A percentile compares a stretch with the other conserved stretches of the same genome.
phyloP scores from a whole-genome alignment of 2,888 invertebrate genomes.

The Microchrysa polita region DNA sequence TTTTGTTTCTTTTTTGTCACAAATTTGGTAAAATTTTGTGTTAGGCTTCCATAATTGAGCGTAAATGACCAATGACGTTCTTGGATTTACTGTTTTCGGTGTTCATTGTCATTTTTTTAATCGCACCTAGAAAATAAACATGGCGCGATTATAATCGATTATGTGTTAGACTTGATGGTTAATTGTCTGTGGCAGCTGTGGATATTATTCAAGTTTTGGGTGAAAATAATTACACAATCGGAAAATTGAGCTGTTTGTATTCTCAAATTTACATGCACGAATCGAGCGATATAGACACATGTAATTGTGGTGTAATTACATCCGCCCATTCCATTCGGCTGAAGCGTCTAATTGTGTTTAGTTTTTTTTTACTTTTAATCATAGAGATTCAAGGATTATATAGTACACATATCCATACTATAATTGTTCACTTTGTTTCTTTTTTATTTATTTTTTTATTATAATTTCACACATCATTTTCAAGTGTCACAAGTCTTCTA shows the following conservation, averaged over 20 bases:
- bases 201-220: neutral
- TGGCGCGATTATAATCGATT: slow-evolving; percentile 32
- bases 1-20: slow-evolving; percentile 33
- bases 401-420: too few relatives aligned
- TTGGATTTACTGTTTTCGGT: too few relatives aligned
- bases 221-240: too few relatives aligned
- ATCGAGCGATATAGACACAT: too few relatives aligned
- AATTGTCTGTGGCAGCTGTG: slow-evolving; percentile 13
- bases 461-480: too few relatives aligned
- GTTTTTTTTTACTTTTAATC: neutral
- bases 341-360: neutral
- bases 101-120: neutral
- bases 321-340: too few relatives aligned
- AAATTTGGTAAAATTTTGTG: slow-evolving; percentile 45
- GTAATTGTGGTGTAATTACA: too few relatives aligned
- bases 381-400: neutral
- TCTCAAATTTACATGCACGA: too few relatives aligned
- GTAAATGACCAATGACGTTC: slow-evolving; percentile 36
- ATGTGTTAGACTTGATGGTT: neutral
- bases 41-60: slow-evolving; percentile 48
- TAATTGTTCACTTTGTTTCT: too few relatives aligned
- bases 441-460: too few relatives aligned
- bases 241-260: too few relatives aligned
- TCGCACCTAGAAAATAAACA: slow-evolving; percentile 1
- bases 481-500: too few relatives aligned